Base-by-base conservation (phyloP, 1,140 invertebrate species). In the Micrasema longulum region DNA sequence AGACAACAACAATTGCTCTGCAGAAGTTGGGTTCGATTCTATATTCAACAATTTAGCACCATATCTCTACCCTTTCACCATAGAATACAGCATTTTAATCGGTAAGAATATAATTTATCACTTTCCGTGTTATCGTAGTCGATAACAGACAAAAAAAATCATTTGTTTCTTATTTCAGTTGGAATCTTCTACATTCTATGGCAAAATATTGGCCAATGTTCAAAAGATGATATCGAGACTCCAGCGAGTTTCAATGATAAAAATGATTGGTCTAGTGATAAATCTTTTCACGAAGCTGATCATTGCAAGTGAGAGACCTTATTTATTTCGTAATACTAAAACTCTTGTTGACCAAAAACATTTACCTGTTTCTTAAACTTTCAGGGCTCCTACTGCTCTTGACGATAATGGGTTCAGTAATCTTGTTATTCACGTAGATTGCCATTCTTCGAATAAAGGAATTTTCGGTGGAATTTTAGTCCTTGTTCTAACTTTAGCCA, bases 41-140 rank as follows among this genome's bases (percentile, higher is more conserved):
- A 87, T 91, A 26, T 84, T 87, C 69, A 83, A 87, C 76, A 83
- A 86, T 77, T 85, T 89, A 72, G 89, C 89, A 2, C 90, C 90
- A 0, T 92, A 92, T 79, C 79, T 92, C 11, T 92, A 91, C 78
- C 91, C 91, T 3, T 92, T 92, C 80, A 90, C 87, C 71, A 91
- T 92, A 18, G 91, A 92, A 80, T 92, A 90, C 79, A 91, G 88
- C 79, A 91, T 92, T 78, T 83, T 91, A 43, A 88, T 92, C 62
- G 86, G 90, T 90, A 81, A 83, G 84, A 35, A 31, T 31, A 31
- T 31, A 31, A 31, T 31, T 7, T 31, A 4, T 4, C 7, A 31
- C 2, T 4, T 31, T 31, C 2, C 2, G 2, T 31, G 26, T 2
- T 31, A 31, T 7, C 26, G 26, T 31, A 31, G 2, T 31, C n/a